A percentile compares a stretch with the other conserved stretches of the same genome.
These are phyloP conservation scores for Drymodes brunneopygia DNA, from an alignment of 2,113 vertebrate genomes.

Conservation along the genomic window DNA sequence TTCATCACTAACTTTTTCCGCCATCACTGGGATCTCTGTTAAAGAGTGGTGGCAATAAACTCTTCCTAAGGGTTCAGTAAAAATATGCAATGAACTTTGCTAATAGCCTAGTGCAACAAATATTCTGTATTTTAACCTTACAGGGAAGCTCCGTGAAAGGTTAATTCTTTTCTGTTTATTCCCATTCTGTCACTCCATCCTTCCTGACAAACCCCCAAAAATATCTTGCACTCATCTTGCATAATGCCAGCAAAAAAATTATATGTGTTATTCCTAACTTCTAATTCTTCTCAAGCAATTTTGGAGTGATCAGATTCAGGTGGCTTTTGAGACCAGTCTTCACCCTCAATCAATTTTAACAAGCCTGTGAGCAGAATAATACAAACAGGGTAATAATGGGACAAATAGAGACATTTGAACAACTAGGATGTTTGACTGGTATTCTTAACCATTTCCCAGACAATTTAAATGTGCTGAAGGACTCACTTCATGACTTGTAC, in stretches of 20 bases:
- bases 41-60: background rate
- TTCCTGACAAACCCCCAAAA: background rate
- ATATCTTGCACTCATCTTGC: background rate
- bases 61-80: background rate
- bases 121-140: background rate
- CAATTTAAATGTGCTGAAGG: background rate
- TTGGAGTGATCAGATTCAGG: background rate
- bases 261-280: background rate
- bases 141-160: background rate
- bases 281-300: background rate
- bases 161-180: background rate
- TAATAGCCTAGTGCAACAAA: background rate
- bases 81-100: background rate
- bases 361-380: background rate
- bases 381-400: background rate
- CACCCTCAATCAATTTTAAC: background rate
- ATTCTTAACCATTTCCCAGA: background rate
- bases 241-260: background rate
- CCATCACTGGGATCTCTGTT: background rate
- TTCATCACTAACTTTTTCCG: background rate
- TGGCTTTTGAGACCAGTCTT: background rate
- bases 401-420: background rate
- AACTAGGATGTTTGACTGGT: background rate
- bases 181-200: background rate
- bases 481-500: background rate